Percentiles rank a stretch among this genome's conserved stretches.
phyloP scores from a whole-genome alignment of 2,888 invertebrate genomes.

The Aplocera efformata region DNA sequence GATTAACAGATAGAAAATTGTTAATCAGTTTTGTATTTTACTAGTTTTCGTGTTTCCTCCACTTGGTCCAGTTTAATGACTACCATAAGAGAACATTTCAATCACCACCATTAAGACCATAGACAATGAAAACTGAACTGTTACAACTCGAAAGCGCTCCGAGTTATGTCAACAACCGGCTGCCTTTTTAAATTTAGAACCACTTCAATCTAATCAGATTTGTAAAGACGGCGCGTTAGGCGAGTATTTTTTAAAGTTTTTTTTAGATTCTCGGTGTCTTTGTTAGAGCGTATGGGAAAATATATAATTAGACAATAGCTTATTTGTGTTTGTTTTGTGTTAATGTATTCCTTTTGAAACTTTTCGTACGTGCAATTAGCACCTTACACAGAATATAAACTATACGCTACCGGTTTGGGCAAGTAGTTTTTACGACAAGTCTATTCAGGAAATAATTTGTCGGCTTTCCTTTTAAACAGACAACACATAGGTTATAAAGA shows the following conservation, averaged over 20 bases:
- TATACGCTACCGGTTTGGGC: constrained; percentile 54
- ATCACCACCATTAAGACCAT: constrained; percentile 63
- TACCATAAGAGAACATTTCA: constrained; percentile 51
- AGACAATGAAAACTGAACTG: constrained; percentile 50
- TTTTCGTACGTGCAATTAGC: constrained; percentile 65
- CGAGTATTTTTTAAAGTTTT: constrained; percentile 33
- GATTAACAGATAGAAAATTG: too few relatives aligned
- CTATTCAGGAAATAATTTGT: constrained; percentile 54
- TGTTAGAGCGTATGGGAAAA: constrained; percentile 73
- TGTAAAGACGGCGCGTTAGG: constrained; percentile 65
- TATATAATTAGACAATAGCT: constrained; percentile 79
- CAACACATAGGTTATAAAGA: constrained; percentile 66
- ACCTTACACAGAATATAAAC: constrained; percentile 42
- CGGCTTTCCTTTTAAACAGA: constrained; percentile 38
- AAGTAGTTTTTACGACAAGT: constrained; percentile 64
- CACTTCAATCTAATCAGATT: constrained; percentile 76
- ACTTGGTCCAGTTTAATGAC: too few relatives aligned
- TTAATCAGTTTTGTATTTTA: neutral
- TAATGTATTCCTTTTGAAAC: constrained; percentile 73
- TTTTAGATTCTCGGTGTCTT: constrained; percentile 61
- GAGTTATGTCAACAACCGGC: constrained; percentile 65
- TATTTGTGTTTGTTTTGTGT: constrained; percentile 78
- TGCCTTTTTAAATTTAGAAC: constrained; percentile 74
- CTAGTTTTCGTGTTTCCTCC: too few relatives aligned
- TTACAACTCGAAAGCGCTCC: constrained; percentile 65